Conservation (phyloP, 2,113 vertebrate genomes). For the Thunnus maccoyii region DNA sequence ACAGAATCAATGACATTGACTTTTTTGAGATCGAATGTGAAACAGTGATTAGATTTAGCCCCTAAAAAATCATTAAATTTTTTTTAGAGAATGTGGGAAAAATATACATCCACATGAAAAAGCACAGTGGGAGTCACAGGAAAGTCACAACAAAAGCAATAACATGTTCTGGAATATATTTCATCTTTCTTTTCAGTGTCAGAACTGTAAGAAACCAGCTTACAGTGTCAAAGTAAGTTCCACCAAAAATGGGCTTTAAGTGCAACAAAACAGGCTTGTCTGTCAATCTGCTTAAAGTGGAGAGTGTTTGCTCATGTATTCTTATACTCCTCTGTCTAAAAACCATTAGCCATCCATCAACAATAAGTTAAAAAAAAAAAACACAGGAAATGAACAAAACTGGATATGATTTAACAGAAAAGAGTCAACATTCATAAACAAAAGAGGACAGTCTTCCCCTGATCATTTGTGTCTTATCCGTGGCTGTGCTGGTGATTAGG, state of each 20-base stretch:
- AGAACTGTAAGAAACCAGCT: conserved; percentile 56
- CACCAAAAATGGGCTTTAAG: conserved; percentile 52
- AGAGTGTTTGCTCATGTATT: conserved; percentile 20
- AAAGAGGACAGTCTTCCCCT: conserved; percentile 86
- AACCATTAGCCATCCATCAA: conserved; percentile 17
- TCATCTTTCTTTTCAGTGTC: conserved; percentile 38
- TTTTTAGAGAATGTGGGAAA: conserved; percentile 48
- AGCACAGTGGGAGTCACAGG: conserved; percentile 44
- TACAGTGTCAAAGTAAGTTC: conserved; percentile 45
- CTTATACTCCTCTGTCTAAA: conserved; percentile 17
- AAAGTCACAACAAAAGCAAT: conserved; percentile 62
- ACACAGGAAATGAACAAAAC: conserved; percentile 18
- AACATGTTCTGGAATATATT: conserved; percentile 41
- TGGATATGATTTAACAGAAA: conserved; percentile 35
- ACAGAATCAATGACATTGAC: conserved; percentile 70
- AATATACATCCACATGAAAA: conserved; percentile 57
- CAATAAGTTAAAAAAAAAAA: conserved; percentile 25
- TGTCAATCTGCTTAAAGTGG: conserved; percentile 37
- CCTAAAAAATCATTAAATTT: conserved; percentile 57
- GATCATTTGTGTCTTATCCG: conserved; percentile 93
- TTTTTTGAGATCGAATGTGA: conserved; percentile 50
- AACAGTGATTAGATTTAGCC: conserved; percentile 57
- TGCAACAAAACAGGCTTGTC: conserved; percentile 57
- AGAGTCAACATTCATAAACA: conserved; percentile 42
- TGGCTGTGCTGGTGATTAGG: conserved; percentile 96